Evolutionary conservation across 2,888 invertebrate genomes (phyloP), one percentile per base, ranked within the genome.

Genomic region (Icerya purchasi): DNA sequence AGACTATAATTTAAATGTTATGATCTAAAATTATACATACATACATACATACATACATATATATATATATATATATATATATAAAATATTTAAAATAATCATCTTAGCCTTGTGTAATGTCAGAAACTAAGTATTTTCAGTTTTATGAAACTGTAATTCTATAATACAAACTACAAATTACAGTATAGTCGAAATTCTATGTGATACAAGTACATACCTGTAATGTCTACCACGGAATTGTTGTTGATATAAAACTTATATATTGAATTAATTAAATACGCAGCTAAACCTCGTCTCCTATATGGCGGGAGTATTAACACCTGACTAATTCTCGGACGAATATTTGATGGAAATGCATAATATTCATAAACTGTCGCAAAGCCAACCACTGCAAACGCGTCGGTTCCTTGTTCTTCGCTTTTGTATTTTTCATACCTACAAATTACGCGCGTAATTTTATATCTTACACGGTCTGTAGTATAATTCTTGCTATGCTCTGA

Each of bases 311-410:
- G 72, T 53, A 96, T 79, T 61, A 96, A 76, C 70, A 93, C 84
- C 73, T 97, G 96, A 64, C 92, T 89, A 64, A 98, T 86, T 62
- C 97, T 78, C 2, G 94, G 90, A 25, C 97, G 78, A 58, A 81
- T 80, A 70, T 86, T 82, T 62, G 80, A 78, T 0, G 96, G 94
- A 72, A 93, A 94, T 1, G 89, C 87, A 71, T 89, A 98, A 74
- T 93, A 98, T 65, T 88, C 84, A 73, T 96, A 98, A 53, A 91
- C 84, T 0, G 92, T 89, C 56, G 86, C 82, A 72, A 89, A 96
- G 18, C 91, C 97, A 36, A 83, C 83, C 50, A 88, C 80, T 20
- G 85, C 85, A 68, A 85, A 86, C 58, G 78, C 36, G 14, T 36
- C 76, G 10, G 71, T 69, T 0, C 79, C 81, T 1, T 79, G 81